phyloP scores from a whole-genome alignment of 2,888 invertebrate genomes.

The Leucania comma region DNA sequence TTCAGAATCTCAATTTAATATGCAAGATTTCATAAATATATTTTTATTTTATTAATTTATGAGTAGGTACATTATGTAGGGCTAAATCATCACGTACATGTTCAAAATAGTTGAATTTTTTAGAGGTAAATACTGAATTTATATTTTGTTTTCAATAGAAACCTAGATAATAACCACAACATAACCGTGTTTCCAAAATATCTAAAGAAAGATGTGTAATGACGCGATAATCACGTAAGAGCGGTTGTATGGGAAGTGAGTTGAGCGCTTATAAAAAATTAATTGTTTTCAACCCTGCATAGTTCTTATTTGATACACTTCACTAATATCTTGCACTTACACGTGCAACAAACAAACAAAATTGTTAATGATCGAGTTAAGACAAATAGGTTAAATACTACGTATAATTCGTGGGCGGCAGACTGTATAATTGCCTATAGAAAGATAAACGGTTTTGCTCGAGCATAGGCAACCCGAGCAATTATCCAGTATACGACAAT shows the following conservation, averaged over 20 bases:
- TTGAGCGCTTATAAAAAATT: background rate
- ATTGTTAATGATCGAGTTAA: constrained; percentile 26
- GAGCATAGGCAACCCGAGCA: constrained; percentile 63
- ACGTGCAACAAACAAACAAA: constrained; percentile 23
- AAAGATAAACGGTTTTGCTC: constrained; percentile 65
- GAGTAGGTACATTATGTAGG: no score
- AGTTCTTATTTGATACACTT: background rate
- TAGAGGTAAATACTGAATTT: no score
- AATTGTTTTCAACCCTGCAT: constrained; percentile 11
- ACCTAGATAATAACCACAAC: no score
- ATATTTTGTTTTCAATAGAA: no score
- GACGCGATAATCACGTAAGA: no score
- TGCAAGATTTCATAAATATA: no score
- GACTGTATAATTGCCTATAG: constrained; percentile 73
- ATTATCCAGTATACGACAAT: constrained; percentile 76
- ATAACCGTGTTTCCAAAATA: no score
- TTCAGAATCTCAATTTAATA: no score
- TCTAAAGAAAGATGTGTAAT: background rate
- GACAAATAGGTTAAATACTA: constrained; percentile 49
- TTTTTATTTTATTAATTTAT: no score
- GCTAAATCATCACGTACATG: no score
- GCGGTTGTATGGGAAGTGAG: no score
- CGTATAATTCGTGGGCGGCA: constrained; percentile 68
- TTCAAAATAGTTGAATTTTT: no score
- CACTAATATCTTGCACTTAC: background rate